Conservation (phyloP, 1,140 invertebrate genomes). For the Belonocnema kinseyi region DNA sequence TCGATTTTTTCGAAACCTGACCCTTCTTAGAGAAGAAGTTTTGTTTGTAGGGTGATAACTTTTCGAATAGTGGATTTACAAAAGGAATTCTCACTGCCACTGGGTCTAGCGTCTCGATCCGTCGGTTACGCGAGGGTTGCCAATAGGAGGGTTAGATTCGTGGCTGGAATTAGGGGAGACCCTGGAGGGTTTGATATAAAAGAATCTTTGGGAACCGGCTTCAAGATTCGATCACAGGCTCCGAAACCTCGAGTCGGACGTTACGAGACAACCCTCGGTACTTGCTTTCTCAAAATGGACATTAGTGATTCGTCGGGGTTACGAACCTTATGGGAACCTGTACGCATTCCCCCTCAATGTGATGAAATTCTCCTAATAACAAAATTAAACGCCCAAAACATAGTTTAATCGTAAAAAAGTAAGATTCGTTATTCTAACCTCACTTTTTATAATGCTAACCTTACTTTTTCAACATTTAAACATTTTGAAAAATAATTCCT, state of each 20-base stretch:
- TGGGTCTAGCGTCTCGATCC: conserved; percentile 47
- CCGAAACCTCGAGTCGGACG: conserved; percentile 54
- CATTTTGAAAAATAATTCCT: too few species aligned
- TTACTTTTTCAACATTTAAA: not conserved
- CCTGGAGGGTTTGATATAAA: conserved; percentile 66
- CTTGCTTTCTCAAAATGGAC: conserved; percentile 46
- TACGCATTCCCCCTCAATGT: not conserved
- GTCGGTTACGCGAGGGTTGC: conserved; percentile 45
- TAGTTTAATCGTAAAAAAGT: not conserved
- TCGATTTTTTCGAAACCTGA: not conserved
- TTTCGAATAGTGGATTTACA: not conserved
- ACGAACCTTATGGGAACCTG: conserved; percentile 21
- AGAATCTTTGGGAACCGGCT: conserved; percentile 72
- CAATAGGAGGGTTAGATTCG: conserved; percentile 58
- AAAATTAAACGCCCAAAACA: not conserved
- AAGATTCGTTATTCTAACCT: not conserved
- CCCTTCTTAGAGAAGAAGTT: not conserved
- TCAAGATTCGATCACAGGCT: conserved; percentile 74
- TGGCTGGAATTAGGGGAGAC: conserved; percentile 58
- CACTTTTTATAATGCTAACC: not conserved
- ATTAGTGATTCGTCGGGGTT: conserved; percentile 43
- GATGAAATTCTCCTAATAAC: not conserved
- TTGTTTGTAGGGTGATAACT: conserved; percentile 3
- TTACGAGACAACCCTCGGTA: conserved; percentile 48
- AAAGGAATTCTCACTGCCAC: conserved; percentile 18